phyloP scores from a whole-genome alignment of 2,797 vertebrate species.

The Arnoldichthys spilopterus region DNA sequence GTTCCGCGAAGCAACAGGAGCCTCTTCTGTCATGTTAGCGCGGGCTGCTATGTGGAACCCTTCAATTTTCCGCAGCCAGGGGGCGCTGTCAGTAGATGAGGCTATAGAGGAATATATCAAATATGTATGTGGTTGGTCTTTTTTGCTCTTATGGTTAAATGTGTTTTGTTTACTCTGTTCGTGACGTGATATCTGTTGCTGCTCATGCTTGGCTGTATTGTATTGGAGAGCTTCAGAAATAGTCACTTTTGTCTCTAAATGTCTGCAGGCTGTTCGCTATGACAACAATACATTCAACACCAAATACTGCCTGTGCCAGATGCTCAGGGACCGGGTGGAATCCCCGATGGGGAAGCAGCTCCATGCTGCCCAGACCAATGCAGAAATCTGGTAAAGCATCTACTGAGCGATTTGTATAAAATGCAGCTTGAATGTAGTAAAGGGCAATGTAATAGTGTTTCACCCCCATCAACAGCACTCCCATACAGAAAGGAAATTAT shows the following conservation, averaged over 20 bases:
- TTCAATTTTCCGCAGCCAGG: conserved; percentile 87
- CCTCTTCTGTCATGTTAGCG: conserved; percentile 94
- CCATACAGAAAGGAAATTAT: too few relatives aligned
- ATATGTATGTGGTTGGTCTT: conserved; percentile 80
- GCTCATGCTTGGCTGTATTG: conserved; percentile 1
- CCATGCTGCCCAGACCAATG: conserved; percentile 87
- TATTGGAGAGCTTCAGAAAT: neutral
- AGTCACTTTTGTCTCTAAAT: conserved; percentile 19
- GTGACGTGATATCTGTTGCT: conserved; percentile 2
- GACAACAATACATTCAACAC: conserved; percentile 95
- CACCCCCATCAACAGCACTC: neutral
- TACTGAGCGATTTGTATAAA: conserved; percentile 8
- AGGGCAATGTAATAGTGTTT: neutral
- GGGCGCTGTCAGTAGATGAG: conserved; percentile 81
- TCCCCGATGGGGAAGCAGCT: conserved; percentile 88
- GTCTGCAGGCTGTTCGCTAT: conserved; percentile 87
- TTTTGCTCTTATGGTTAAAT: neutral
- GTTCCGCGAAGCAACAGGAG: conserved; percentile 72
- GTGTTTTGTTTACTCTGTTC: neutral
- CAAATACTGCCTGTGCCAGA: conserved; percentile 97
- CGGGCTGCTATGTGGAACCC: conserved; percentile 98
- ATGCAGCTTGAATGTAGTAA: neutral
- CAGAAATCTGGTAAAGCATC: conserved; percentile 88
- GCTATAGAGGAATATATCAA: conserved; percentile 92
- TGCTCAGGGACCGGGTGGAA: conserved; percentile 92